Conservation (phyloP, 2,797 vertebrate genomes). For the Myiotriccus ornatus region DNA sequence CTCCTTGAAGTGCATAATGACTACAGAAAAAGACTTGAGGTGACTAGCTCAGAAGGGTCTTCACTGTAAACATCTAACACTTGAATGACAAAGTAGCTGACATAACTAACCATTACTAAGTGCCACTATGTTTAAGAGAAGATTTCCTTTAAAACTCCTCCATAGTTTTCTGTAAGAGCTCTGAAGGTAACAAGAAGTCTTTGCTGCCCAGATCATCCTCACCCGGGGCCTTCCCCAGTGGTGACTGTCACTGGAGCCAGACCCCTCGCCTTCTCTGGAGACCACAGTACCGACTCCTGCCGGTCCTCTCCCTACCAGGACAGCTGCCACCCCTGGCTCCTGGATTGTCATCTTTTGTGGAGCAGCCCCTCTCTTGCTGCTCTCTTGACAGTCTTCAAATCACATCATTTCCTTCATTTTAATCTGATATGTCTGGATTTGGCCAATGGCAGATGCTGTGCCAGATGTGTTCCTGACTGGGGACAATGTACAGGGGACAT, state of each 20-base stretch:
- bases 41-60: background rate
- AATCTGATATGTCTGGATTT: background rate
- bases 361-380: background rate
- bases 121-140: background rate
- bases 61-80: background rate
- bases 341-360: background rate
- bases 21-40: background rate
- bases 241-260: background rate
- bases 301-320: background rate
- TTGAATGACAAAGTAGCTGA: background rate
- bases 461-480: background rate
- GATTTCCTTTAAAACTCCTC: background rate
- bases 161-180: background rate
- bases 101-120: background rate
- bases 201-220: background rate
- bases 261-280: background rate
- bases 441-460: background rate
- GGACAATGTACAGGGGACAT: background rate
- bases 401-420: background rate
- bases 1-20: background rate
- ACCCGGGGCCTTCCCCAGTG: background rate
- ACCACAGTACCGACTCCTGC: background rate
- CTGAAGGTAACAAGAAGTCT: background rate
- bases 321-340: background rate
- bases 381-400: background rate